phyloP scores from a whole-genome alignment of 1,140 invertebrate species.

The Drosophila mojavensis region DNA sequence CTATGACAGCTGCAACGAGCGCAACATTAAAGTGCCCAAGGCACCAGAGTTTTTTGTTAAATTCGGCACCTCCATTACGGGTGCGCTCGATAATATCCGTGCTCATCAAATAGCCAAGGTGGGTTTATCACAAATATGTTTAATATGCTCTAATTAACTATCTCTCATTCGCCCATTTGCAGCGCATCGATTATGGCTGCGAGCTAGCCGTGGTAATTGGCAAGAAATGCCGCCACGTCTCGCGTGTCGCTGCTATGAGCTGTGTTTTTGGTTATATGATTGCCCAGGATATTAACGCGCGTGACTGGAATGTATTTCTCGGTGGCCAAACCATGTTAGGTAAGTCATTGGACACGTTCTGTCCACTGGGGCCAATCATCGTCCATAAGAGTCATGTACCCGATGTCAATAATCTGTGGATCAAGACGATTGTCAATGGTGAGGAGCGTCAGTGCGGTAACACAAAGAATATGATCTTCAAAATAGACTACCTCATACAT shows the following conservation, averaged over 20 bases:
- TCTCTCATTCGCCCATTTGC: background rate
- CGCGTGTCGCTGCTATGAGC: conserved; percentile 88
- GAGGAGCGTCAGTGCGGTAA: conserved; percentile 91
- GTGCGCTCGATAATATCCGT: conserved; percentile 78
- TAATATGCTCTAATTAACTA: no score
- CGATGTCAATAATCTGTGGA: conserved; percentile 89
- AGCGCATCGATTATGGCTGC: conserved; percentile 87
- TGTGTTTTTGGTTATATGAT: conserved; percentile 94
- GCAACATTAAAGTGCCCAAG: conserved; percentile 86
- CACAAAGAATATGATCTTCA: conserved; percentile 92
- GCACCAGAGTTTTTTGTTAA: conserved; percentile 92
- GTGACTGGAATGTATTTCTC: conserved; percentile 90
- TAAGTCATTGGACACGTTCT: conserved; percentile 94
- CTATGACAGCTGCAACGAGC: conserved; percentile 90
- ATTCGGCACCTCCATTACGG: conserved; percentile 90
- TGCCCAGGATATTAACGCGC: conserved; percentile 92
- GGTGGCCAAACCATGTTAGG: conserved; percentile 91
- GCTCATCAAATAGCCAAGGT: conserved; percentile 48
- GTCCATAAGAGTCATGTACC: conserved; percentile 90
- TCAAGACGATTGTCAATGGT: conserved; percentile 91
- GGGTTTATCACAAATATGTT: no score
- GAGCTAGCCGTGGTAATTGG: conserved; percentile 94
- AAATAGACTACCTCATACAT: conserved; percentile 90
- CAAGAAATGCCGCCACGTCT: conserved; percentile 88
- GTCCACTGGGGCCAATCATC: conserved; percentile 91